These are phyloP conservation scores for Cairina moschata DNA, from an alignment of 2,113 vertebrate species.

Conservation along the genomic window DNA sequence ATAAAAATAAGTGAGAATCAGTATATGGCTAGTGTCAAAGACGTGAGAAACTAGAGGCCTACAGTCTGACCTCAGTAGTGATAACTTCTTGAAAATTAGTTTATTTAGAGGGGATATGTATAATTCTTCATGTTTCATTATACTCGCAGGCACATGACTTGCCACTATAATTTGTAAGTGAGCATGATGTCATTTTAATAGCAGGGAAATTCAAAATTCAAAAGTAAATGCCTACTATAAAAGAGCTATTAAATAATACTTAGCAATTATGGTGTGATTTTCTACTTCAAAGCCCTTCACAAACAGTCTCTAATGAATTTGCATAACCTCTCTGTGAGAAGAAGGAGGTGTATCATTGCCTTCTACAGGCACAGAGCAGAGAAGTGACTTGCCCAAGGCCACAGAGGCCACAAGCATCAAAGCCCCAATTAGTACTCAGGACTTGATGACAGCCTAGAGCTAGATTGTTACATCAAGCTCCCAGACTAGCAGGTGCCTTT, in stretches of 20 bases:
- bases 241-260: constrained; percentile 62
- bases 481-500: neutral
- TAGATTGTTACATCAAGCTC: neutral
- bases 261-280: constrained; percentile 60
- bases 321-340: neutral
- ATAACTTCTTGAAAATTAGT: constrained; percentile 40
- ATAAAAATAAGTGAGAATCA: neutral
- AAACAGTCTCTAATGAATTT: constrained; percentile 59
- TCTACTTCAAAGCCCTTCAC: constrained; percentile 60
- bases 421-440: neutral
- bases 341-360: neutral
- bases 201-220: constrained; percentile 37
- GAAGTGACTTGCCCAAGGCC: neutral
- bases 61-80: neutral
- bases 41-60: neutral
- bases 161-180: constrained; percentile 42
- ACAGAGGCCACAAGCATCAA: neutral
- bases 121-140: constrained; percentile 50
- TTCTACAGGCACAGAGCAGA: neutral
- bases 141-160: constrained; percentile 23
- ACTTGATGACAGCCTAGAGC: neutral
- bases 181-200: constrained; percentile 64
- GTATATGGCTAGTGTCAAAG: neutral
- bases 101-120: neutral
- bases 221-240: neutral